Evolutionary conservation across 2,888 invertebrate genomes (phyloP).

Genomic region (Ichneumoninae sp.): DNA sequence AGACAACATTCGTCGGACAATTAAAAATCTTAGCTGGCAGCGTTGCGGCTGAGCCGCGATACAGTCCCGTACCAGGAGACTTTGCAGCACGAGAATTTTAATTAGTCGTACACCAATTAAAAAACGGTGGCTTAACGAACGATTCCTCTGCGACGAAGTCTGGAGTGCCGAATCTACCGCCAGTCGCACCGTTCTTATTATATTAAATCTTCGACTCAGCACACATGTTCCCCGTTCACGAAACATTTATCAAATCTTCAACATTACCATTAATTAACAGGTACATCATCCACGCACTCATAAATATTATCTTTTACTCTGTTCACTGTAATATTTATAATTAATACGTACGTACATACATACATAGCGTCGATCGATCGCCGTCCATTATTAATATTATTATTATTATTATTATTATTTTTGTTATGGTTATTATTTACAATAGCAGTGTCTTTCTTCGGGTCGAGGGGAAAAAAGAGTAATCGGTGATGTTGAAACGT

Average conservation of each 20-base stretch:
- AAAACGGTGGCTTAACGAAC: conserved; percentile 64
- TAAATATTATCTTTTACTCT: conserved; percentile 61
- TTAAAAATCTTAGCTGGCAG: conserved; percentile 68
- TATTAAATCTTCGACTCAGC: neutral
- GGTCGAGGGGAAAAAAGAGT: conserved; percentile 16
- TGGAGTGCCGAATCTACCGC: neutral
- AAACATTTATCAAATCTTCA: conserved; percentile 51
- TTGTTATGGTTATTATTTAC: conserved; percentile 40
- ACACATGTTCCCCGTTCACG: neutral
- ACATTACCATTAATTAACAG: conserved; percentile 64
- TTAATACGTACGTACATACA: conserved; percentile 43
- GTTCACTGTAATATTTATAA: conserved; percentile 53
- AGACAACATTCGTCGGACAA: conserved; percentile 65
- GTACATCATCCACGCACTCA: conserved; percentile 64
- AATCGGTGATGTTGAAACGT: conserved; percentile 12
- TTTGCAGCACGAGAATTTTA: conserved; percentile 67
- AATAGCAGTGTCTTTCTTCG: conserved; percentile 50
- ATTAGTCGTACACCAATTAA: conserved; percentile 74
- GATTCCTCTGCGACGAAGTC: conserved; percentile 55
- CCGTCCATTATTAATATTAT: conserved; percentile 20
- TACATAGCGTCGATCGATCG: conserved; percentile 50
- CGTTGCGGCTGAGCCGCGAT: conserved; percentile 46
- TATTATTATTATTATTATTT: neutral
- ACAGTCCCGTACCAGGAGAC: conserved; percentile 1
- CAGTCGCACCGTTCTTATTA: conserved; percentile 37